Base-by-base conservation (phyloP, 2,888 invertebrate genomes). In the Lithophane ornitopus region DNA sequence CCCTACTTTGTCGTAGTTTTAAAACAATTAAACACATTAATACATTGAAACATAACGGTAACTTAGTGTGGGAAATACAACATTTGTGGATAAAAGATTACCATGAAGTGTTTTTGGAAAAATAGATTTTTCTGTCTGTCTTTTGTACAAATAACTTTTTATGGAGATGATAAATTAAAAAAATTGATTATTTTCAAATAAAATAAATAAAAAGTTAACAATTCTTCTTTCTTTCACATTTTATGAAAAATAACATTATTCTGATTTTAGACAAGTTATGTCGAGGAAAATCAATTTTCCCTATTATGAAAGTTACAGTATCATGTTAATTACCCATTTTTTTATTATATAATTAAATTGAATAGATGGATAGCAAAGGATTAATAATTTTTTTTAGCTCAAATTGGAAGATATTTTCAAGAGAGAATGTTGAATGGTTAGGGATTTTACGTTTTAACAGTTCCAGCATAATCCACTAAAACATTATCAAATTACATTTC, bases 1-100 rank as follows among this genome's bases (percentile, higher is more conserved):
- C 88, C 89, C 88, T 90, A 93, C 90, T 94, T 94, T 93, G 94
- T 94, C 89, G 87, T 84, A 83, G 82, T 85, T 88, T 83, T 93
- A 94, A 95, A 95, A 95, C 95, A 95, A 95, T 95, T 93, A 94
- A 94, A 94, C 91, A 94, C 90, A 89, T 89, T 91, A 90, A 89
- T 88, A 89, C 89, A 87, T 87, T 72, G 84, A 90, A 92, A 93
- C 88, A 91, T 89, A 90, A 90, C 91, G 89, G 91, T 70, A 78
- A 77, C 80, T 76, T 73, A 74, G 78, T 91, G 92, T 94, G 94
- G 93, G 94, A 94, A 94, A 82, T 72, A 67, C 66, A 52, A 77
- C 69, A 59, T 65, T 73, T 78, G 68, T 70, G 62, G 44, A 59
- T 79, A 63, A 61, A 58, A 34, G 34, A 6, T 3, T 34, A 34